Base-by-base conservation (phyloP, 2,888 invertebrate species). In the Agrypnus murinus region DNA sequence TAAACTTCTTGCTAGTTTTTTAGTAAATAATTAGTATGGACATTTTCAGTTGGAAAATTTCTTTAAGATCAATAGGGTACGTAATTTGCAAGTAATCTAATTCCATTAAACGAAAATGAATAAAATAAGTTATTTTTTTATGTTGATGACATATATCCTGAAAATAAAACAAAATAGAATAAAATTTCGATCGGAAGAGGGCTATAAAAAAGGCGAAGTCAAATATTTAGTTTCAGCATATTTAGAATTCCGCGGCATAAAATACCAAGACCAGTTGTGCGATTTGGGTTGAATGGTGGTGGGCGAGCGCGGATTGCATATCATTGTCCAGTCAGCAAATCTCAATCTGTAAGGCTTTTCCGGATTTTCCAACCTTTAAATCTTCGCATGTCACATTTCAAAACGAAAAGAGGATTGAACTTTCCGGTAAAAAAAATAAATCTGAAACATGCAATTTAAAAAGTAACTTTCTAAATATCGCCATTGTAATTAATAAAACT, bases 321-420 rank as follows among this genome's bases (percentile, higher is more conserved):
- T 69, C 69, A 69, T 69, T 69, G 69, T 69, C 63, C 69, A 69
- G 55, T 69, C 69, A 69, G 69, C 57, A 69, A 57, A 55, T 62
- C 69, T 69, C 60, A 40, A 60, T 53, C 63, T 57, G 63, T 63
- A 63, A 63, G 69, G 69, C 34, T 69, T 69, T 68, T 66, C 58
- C 65, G 63, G 63, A 36, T 50, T 63, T 36, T 53, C 32, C 9
- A 25, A 32, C 40, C 25, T 43, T 57, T 69, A 63, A 69, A 69
- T 69, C 69, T 60, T 45, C 17, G 32, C 43, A 55, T 69, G 69
- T 69, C 69, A 64, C 55, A 36, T 8, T 55, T 55, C 55, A 34
- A 36, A 34, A 10, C 36, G 36, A 36, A 36, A 5, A 17, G 50
- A 10, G 50, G 55, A 34, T 36, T 55, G 55, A 17, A 15, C 31